A percentile compares a stretch with the other conserved stretches of the same genome.
phyloP scores from a whole-genome alignment of 2,888 invertebrate genomes.

The Hymenopus coronatus region DNA sequence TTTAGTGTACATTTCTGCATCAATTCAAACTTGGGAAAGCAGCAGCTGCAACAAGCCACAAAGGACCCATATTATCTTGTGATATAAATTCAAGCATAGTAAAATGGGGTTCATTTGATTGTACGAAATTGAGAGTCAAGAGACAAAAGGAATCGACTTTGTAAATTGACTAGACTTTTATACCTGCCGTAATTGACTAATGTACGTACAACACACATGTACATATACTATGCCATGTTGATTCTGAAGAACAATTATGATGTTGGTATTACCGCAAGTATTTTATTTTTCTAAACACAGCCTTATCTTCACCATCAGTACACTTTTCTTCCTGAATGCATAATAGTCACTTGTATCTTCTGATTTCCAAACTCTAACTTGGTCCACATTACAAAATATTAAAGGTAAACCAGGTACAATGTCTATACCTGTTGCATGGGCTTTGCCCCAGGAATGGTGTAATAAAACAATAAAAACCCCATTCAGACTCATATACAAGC shows the following conservation, averaged over 20 bases:
- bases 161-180: constrained; percentile 32
- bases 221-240: constrained; percentile 7
- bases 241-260: neutral
- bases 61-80: neutral
- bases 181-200: constrained; percentile 32
- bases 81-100: constrained; percentile 9
- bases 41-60: neutral
- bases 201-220: constrained; percentile 2
- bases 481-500: neutral
- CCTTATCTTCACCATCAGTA: neutral
- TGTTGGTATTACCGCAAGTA: neutral
- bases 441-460: neutral
- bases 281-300: constrained; percentile 6
- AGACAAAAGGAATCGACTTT: constrained; percentile 30
- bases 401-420: neutral
- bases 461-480: neutral
- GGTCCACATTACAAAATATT: constrained; percentile 6
- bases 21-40: neutral
- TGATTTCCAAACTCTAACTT: neutral
- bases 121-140: constrained; percentile 32
- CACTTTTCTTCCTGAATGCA: neutral
- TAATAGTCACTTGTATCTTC: neutral
- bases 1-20: neutral
- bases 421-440: neutral
- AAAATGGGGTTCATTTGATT: constrained; percentile 31